Conservation (phyloP, 2,797 vertebrate genomes). For the Champsocephalus gunnari region DNA sequence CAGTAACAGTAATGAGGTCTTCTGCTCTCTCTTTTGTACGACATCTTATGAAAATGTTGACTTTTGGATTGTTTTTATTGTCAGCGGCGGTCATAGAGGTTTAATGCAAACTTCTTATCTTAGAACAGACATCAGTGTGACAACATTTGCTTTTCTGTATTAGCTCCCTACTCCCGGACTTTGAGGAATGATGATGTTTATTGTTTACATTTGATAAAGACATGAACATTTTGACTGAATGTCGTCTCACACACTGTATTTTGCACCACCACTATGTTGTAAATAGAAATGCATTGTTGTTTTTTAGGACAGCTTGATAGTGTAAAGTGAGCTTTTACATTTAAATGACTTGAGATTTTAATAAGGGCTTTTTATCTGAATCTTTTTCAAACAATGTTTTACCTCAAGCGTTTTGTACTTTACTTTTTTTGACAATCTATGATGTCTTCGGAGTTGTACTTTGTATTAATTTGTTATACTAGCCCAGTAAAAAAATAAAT, state of each 20-base stretch:
- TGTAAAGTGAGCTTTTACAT: conserved; percentile 78
- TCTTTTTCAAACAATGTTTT: conserved; percentile 82
- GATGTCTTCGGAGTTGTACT: conserved; percentile 81
- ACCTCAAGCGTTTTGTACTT: conserved; percentile 84
- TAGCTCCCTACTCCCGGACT: conserved; percentile 55
- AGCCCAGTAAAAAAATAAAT: conserved; percentile 73
- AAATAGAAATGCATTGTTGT: conserved; percentile 74
- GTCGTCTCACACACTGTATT: conserved; percentile 83
- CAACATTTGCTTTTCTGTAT: conserved; percentile 58
- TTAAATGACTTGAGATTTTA: conserved; percentile 72
- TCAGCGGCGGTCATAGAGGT: conserved; percentile 31
- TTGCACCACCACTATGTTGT: conserved; percentile 80
- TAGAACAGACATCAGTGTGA: conserved; percentile 53
- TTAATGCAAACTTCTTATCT: conserved; percentile 49
- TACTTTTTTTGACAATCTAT: conserved; percentile 84
- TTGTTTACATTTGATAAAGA: conserved; percentile 82
- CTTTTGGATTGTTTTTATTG: conserved; percentile 40
- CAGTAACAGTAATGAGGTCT: conserved; percentile 37
- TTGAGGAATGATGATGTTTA: conserved; percentile 63
- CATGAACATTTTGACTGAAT: conserved; percentile 78
- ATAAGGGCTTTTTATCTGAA: conserved; percentile 82
- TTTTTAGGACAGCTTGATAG: conserved; percentile 72
- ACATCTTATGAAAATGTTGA: conserved; percentile 44
- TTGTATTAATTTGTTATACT: conserved; percentile 85
- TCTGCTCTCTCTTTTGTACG: conserved; percentile 48